Evolutionary conservation across 2,113 vertebrate genomes (phyloP).

Genomic region (Scytalopus superciliaris): DNA sequence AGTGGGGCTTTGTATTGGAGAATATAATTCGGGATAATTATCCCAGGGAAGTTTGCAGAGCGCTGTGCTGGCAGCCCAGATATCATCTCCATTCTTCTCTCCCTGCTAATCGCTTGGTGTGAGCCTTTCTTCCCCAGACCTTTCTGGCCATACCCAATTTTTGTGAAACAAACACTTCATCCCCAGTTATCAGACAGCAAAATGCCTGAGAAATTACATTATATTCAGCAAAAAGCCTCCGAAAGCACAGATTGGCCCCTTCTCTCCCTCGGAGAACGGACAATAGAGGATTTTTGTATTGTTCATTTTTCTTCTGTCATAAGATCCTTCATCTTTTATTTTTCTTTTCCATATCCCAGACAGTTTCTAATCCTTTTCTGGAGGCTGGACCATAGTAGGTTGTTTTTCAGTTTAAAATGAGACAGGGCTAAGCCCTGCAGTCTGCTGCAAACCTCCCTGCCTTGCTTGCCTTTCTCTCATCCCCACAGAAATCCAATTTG

Average conservation of each 20-base stretch:
- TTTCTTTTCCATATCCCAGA: neutral
- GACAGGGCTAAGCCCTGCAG: neutral
- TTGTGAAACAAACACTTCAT: neutral
- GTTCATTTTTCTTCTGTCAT: neutral
- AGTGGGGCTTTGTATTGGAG: neutral
- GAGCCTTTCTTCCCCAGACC: neutral
- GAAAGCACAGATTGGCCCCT: neutral
- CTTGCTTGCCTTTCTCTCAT: neutral
- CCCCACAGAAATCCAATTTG: neutral
- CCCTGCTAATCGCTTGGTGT: accelerated
- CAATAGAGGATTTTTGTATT: neutral
- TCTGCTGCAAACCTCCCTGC: neutral
- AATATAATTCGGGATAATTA: neutral
- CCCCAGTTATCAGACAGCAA: neutral
- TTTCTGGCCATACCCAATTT: neutral
- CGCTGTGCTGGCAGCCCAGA: neutral
- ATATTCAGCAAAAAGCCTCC: neutral
- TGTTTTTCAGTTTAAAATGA: conserved; percentile 10
- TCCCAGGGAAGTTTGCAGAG: neutral
- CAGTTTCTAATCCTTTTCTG: neutral
- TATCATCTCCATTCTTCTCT: neutral
- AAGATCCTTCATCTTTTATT: neutral
- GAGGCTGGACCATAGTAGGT: neutral
- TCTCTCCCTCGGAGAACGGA: neutral
- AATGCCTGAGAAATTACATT: neutral